These are phyloP conservation scores for Andricus quercusramuli DNA, from an alignment of 2,888 invertebrate genomes.

Conservation along the genomic window DNA sequence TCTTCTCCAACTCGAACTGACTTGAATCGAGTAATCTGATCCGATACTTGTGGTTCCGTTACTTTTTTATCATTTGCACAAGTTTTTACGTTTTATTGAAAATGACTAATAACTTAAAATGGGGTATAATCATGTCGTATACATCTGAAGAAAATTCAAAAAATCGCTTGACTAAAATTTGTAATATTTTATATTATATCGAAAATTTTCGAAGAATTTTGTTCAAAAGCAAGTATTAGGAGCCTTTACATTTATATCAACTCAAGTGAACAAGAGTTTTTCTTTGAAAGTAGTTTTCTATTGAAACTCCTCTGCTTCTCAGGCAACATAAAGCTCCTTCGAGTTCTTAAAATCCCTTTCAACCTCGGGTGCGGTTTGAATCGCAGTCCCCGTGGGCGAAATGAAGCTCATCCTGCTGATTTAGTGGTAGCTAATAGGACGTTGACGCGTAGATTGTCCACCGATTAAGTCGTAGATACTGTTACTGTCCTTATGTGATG, in stretches of 20 bases:
- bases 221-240: neutral
- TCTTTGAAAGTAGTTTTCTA: constrained; percentile 19
- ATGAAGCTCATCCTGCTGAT: constrained; percentile 3
- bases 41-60: neutral
- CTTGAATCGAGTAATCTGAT: neutral
- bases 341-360: constrained; percentile 29
- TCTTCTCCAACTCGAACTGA: neutral
- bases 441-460: constrained; percentile 8
- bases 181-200: neutral
- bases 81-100: neutral
- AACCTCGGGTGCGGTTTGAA: constrained; percentile 26
- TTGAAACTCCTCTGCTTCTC: constrained; percentile 29
- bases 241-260: constrained; percentile 2
- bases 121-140: neutral
- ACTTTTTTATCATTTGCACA: neutral
- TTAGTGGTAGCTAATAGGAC: constrained; percentile 14
- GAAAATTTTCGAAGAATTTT: neutral
- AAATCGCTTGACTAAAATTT: neutral
- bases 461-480: neutral
- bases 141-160: neutral
- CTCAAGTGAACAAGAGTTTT: constrained; percentile 35
- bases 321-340: constrained; percentile 33
- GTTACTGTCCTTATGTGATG: neutral
- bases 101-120: neutral
- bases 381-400: constrained; percentile 24